phyloP scores from a whole-genome alignment of 2,888 invertebrate species.

The Incurvaria masculella region DNA sequence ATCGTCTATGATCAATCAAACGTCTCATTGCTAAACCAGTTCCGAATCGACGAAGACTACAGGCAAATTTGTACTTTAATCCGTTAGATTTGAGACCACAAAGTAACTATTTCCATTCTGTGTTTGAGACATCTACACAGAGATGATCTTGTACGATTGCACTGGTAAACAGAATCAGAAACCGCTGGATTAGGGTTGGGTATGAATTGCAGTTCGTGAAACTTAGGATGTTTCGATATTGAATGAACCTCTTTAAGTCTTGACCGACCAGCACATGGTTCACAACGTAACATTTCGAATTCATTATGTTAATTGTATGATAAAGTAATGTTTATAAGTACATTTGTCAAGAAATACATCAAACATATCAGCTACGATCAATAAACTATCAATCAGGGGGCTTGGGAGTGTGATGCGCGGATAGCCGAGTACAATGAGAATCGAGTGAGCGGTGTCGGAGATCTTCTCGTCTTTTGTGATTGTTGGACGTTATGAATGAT shows the following conservation, averaged over 20 bases:
- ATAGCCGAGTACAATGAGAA: constrained; percentile 7
- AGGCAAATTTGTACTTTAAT: background rate
- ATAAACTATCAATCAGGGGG: constrained; percentile 17
- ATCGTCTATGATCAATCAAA: constrained; percentile 42
- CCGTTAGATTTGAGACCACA: too few species aligned
- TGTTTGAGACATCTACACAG: too few species aligned
- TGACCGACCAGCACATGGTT: background rate
- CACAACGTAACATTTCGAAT: constrained; percentile 12
- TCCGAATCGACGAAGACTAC: background rate
- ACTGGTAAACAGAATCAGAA: too few species aligned
- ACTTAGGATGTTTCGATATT: too few species aligned
- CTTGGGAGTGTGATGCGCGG: constrained; percentile 7
- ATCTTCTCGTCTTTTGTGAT: background rate
- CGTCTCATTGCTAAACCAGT: constrained; percentile 3
- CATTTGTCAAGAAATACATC: constrained; percentile 23
- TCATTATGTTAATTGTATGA: constrained; percentile 22
- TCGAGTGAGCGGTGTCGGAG: background rate
- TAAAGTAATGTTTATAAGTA: constrained; percentile 21
- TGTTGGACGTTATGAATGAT: background rate
- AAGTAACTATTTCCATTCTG: too few species aligned
- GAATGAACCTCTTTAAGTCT: too few species aligned
- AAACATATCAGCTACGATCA: constrained; percentile 14
- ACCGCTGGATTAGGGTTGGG: too few species aligned
- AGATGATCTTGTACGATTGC: too few species aligned
- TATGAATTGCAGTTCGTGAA: too few species aligned